phyloP scores from a whole-genome alignment of 1,140 invertebrate species.

The Tetragonula clypearis region DNA sequence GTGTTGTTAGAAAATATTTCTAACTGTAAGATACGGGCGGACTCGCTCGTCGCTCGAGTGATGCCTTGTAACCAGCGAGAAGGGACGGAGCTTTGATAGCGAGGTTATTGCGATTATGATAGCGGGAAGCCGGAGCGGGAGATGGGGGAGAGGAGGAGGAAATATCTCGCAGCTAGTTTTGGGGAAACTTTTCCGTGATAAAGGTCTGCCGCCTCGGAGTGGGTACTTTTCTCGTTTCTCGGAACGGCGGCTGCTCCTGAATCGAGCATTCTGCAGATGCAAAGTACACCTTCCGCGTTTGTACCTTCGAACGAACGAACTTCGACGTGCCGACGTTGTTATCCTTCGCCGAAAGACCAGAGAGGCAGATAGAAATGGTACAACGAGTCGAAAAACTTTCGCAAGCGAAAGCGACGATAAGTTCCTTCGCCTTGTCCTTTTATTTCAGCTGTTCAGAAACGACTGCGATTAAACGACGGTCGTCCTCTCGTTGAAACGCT shows the following conservation, averaged over 20 bases:
- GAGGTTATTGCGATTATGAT: slow-evolving; percentile 54
- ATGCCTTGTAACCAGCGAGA: not conserved
- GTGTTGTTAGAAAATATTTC: not conserved
- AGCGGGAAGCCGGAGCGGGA: not conserved
- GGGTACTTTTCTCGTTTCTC: slow-evolving; percentile 48
- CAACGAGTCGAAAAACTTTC: slow-evolving; percentile 20
- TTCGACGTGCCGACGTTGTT: slow-evolving; percentile 46
- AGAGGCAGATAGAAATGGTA: not conserved
- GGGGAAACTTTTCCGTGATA: slow-evolving; percentile 49
- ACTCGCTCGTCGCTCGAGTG: not conserved
- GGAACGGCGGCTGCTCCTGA: slow-evolving; percentile 26
- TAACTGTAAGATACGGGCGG: too few species aligned
- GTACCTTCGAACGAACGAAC: slow-evolving; percentile 42
- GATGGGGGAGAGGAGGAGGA: not conserved
- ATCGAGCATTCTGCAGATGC: slow-evolving; percentile 53
- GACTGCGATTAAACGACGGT: not conserved
- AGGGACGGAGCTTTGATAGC: too few species aligned
- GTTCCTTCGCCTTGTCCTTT: not conserved
- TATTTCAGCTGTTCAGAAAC: not conserved
- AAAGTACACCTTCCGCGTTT: slow-evolving; percentile 41
- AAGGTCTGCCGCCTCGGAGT: slow-evolving; percentile 33
- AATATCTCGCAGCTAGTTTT: slow-evolving; percentile 39
- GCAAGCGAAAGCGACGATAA: not conserved
- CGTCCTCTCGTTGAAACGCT: not conserved
- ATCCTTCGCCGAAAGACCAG: not conserved